Base-by-base conservation (phyloP, 1,140 invertebrate species). In the Drosophila sturtevanti region DNA sequence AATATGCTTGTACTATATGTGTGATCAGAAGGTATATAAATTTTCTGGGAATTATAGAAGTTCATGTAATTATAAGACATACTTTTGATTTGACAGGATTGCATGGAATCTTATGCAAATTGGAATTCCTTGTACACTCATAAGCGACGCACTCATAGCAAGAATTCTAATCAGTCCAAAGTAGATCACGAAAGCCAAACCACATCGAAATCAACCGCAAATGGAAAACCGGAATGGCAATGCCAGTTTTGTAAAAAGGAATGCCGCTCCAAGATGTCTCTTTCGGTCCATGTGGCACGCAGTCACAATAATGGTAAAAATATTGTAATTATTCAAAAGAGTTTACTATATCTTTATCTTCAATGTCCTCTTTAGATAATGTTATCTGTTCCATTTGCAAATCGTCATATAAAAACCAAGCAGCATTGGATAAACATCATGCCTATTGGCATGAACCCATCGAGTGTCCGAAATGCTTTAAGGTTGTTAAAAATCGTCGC, bases 261-360 rank as follows among this genome's bases (percentile, higher is more conserved):
- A 16, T 91, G 82, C 11, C 68, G 71, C 7, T 79, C 90, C 0
- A 91, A 91, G 62, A 91, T 91, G 90, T 91, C 90, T 1, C 65
- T 91, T 5, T 80, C 90, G 0, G 82, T 91, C n/a, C 90, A 91
- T 68, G 76, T 91, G 27, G 90, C 90, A 10, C 75, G 90, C 12
- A 90, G 85, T 35, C 90, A 91, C 55, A 91, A 91, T 44, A 90
- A 90, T 56, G 85, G 90, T 91, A 27, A 58, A 72, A 66, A 10
- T 12, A n/a, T 4, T 0, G 9, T 34, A 16, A 1, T 35, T 4
- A 0, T 31, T 31, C 27, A 9, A 22, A 16, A 0, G 6, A 2
- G 0, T 6, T 1, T 11, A n/a, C 16, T 0, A n/a, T 24, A 6
- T 37, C 6, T 7, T 0, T 0, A 6, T 1, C 12, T 51, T 7